Percentiles rank a stretch among this genome's conserved stretches.
Evolutionary conservation across 2,113 vertebrate genomes (phyloP).

Genomic region (rabbit (Oryctolagus cuniculus)): mOryCun1.1 NC_091439.1:10679001-10679500

Average conservation of each 20-base stretch:
- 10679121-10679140: not conserved
- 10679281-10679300: not conserved
- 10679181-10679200: not conserved
- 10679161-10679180: constrained; percentile 24
- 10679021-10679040: constrained; percentile 88
- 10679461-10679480: not conserved
- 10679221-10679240: constrained; percentile 54
- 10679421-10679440: not conserved
- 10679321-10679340: not conserved
- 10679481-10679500: not conserved
- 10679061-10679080: not conserved
- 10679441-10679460: not conserved
- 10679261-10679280: not conserved
- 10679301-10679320: not conserved
- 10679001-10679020: constrained; percentile 86
- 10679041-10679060: constrained; percentile 86
- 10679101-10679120: not conserved
- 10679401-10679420: constrained; percentile 30
- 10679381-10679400: not conserved
- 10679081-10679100: not conserved
- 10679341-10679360: not conserved
- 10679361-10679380: not conserved
- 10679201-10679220: not conserved
- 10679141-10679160: not conserved
- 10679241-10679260: constrained; percentile 40